Evolutionary conservation across 1,140 invertebrate genomes (phyloP), one percentile per base, ranked within the genome.

Genomic region (Apis laboriosa): DNA sequence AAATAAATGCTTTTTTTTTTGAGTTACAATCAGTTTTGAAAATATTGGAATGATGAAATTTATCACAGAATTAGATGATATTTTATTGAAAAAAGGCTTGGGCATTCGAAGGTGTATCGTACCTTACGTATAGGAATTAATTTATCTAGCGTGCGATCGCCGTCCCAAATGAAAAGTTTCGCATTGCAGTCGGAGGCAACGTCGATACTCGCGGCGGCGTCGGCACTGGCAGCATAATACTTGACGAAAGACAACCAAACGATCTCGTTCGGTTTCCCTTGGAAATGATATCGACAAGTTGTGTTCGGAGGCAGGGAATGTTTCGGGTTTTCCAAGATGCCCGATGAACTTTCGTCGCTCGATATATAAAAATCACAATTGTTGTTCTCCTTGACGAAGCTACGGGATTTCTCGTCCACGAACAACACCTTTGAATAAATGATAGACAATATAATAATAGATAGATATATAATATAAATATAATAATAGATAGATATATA

Each of bases 241-340:
- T 97, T 97, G 89, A 97, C 95, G 88, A 98, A 97, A 3, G 97
- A 97, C 80, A 97, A 95, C 97, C 97, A 98, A 24, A 98, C 96
- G 70, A 97, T 96, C 92, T 97, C 97, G 80, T 96, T 96, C 21
- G 95, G 93, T 66, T 96, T 96, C 21, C 97, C 97, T 92, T 96
- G 94, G 82, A 96, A 95, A 76, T 95, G 94, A 88, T 96, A 96
- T 28, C 95, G 94, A 90, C 97, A 98, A 2, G 97, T 98, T 1
- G 97, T 98, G 91, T 98, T 98, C 1, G 97, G 96, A 0, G 97
- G 96, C 68, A 98, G 91, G 4, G 97, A 98, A 91, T 98, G 97
- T 73, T 96, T 95, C 0, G 97, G 97, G 90, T 97, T 97, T 89
- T 97, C 96, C 55, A 96, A 86, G 11, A 95, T 90, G 5, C 97